Conservation (phyloP, 2,888 invertebrate species). For the Andricus curvator region DNA sequence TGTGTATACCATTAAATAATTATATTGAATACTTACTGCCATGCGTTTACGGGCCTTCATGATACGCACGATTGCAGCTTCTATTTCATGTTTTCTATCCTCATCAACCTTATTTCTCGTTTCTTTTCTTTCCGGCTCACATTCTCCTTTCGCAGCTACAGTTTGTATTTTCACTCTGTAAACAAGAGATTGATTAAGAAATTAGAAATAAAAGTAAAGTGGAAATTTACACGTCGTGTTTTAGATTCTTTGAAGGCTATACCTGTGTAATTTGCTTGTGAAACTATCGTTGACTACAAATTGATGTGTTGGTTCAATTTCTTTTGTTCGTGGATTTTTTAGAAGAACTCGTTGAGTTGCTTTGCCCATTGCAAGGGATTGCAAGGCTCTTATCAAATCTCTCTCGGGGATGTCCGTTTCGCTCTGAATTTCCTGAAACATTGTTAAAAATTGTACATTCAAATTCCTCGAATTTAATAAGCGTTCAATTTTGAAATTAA, state of each 20-base stretch:
- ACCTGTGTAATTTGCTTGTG: constrained; percentile 97
- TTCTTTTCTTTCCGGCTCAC: constrained; percentile 99
- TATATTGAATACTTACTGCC: constrained; percentile 81
- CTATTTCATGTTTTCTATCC: constrained; percentile 99
- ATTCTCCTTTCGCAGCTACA: constrained; percentile 97
- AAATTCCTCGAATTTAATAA: not conserved
- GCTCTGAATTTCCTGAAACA: constrained; percentile 90
- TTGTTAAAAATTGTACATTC: not conserved
- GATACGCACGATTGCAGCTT: constrained; percentile 99
- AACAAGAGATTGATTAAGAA: constrained; percentile 21
- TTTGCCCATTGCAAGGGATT: constrained; percentile 99
- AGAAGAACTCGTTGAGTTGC: constrained; percentile 96
- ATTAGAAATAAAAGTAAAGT: too few species aligned
- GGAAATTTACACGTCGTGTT: too few species aligned
- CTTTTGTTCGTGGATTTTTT: constrained; percentile 97
- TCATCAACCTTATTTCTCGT: constrained; percentile 99
- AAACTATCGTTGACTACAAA: constrained; percentile 99
- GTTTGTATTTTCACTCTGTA: constrained; percentile 94
- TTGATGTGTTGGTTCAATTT: constrained; percentile 94
- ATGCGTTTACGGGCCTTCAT: constrained; percentile 99
- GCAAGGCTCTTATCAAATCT: constrained; percentile 96
- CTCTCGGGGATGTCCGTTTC: constrained; percentile 99
- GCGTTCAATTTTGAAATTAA: not conserved
- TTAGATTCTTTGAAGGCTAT: constrained; percentile 48
- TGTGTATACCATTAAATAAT: not conserved